Base-by-base conservation (phyloP, 2,113 vertebrate species). In the Chamaea fasciata region DNA sequence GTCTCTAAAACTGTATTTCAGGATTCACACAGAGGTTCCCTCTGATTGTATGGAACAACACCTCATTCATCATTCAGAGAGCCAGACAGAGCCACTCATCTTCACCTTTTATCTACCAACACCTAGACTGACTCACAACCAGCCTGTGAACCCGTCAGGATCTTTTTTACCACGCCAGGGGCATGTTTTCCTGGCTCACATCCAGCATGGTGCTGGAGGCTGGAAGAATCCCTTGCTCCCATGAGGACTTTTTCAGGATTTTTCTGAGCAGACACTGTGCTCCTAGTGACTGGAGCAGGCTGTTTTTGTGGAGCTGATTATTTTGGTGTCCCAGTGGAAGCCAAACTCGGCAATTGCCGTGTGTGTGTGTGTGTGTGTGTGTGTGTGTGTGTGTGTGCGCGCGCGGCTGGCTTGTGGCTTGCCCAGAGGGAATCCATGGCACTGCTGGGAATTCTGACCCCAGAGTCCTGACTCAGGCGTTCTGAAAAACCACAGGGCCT, bases 41-140 rank as follows among this genome's bases (percentile, higher is more conserved):
- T 83, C 88, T 83, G 71, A 53, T 27, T 39, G 35, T 50, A 55
- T 9, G 30, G 68, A 94, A 70, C 53, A 91, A 22, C 89, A 92
- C 62, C 37, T 90, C 88, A 50, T 88, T 76, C 63, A 59, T 94
- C 88, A 91, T 23, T 64, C 81, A 84, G 77, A 87, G 9, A 82
- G 71, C n/a, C 81, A 90, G 82, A 46, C 49, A 87, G 52, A 90
- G 79, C 50, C 79, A 65, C 90, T 86, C 92, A 90, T 73, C 90
- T 86, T 85, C 74, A 83, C 76, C 71, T 90, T 92, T 93, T 81
- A 93, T 94, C 83, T 92, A 23, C 59, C 65, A 88, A 86, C 89
- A 83, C 64, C 63, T 46, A 67, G 56, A 52, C 62, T 44, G 64
- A 22, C 79, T 90, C 86, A 55, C 64, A 81, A 18, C 37, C 78